phyloP scores from a whole-genome alignment of 2,888 invertebrate genomes.

The Rhorus exstirpatorius region DNA sequence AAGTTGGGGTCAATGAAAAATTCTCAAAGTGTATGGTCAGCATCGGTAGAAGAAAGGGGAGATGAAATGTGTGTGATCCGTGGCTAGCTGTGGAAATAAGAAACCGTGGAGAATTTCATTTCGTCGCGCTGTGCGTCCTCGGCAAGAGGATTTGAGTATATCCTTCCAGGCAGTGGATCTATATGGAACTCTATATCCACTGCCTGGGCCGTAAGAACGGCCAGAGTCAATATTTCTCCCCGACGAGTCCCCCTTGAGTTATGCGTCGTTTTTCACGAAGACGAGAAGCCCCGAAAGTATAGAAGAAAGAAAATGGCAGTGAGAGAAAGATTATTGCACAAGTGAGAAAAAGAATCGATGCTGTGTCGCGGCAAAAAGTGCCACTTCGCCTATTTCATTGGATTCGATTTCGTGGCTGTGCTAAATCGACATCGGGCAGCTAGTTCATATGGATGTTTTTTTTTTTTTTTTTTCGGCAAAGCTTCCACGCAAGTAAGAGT shows the following conservation, averaged over 20 bases:
- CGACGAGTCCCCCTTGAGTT: constrained; percentile 46
- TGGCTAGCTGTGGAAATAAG: constrained; percentile 57
- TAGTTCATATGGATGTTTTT: not conserved
- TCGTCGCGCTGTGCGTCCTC: constrained; percentile 48
- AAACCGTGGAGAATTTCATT: constrained; percentile 64
- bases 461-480: not conserved
- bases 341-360: constrained; percentile 30
- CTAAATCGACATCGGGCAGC: not conserved
- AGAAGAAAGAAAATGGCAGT: constrained; percentile 7
- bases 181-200: constrained; percentile 11
- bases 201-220: not conserved
- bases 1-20: constrained; percentile 29
- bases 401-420: constrained; percentile 37
- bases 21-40: constrained; percentile 45
- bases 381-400: constrained; percentile 2
- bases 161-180: too few relatives aligned
- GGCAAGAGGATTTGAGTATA: constrained; percentile 29
- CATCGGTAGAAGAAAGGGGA: not conserved
- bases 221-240: constrained; percentile 48
- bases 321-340: not conserved
- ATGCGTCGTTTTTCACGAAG: constrained; percentile 64
- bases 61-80: constrained; percentile 44
- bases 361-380: constrained; percentile 34
- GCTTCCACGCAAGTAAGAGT: not conserved
- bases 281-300: constrained; percentile 14